Percentiles rank a stretch among this genome's conserved stretches.
These are phyloP conservation scores for Plagiodera versicolora DNA, from an alignment of 2,888 invertebrate species.

Conservation along the genomic window DNA sequence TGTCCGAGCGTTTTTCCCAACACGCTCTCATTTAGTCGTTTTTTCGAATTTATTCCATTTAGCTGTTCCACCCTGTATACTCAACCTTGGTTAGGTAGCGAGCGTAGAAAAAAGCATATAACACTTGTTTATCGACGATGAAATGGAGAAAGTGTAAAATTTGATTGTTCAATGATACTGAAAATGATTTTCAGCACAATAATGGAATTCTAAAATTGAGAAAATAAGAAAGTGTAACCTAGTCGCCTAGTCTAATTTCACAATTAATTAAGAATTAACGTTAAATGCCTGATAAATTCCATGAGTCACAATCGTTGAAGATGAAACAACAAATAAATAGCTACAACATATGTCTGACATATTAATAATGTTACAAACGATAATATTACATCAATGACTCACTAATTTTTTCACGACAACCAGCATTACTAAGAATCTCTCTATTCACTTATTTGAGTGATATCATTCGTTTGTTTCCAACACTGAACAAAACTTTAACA, in stretches of 20 bases:
- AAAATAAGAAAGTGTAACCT: conserved; percentile 14
- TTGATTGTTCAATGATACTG: neutral
- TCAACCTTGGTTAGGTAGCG: too few relatives aligned
- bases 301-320: neutral
- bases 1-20: too few relatives aligned
- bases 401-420: neutral
- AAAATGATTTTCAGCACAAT: neutral
- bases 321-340: neutral
- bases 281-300: neutral
- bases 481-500: neutral
- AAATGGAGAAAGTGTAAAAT: neutral
- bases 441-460: neutral
- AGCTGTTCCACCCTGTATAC: too few relatives aligned
- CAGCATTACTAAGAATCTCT: neutral
- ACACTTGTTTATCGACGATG: neutral
- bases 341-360: neutral
- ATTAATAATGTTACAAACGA: neutral
- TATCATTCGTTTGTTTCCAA: neutral
- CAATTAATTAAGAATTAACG: neutral
- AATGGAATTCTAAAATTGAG: neutral
- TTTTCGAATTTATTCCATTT: too few relatives aligned
- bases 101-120: neutral
- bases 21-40: too few relatives aligned
- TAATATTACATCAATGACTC: conserved; percentile 10
- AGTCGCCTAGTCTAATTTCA: conserved; percentile 2